Evolutionary conservation across 2,888 invertebrate genomes (phyloP), one percentile per base, ranked within the genome.

Genomic region (Aspidapion aeneum): DNA sequence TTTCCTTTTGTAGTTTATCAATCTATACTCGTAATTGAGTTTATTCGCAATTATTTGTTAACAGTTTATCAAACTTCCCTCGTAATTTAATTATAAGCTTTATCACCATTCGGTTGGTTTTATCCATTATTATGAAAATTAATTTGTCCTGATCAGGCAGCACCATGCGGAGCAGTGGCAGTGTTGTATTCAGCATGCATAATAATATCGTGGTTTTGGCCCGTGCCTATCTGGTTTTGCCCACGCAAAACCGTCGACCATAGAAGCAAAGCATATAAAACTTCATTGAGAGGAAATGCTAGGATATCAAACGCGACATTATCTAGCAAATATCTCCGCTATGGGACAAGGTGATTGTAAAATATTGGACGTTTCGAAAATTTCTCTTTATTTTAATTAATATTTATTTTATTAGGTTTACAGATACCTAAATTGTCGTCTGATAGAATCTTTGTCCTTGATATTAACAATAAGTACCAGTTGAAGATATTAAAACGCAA

Each of bases 221-320:
- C 35, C 35, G 35, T 35, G 35, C 35, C 35, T 35, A 21, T 55
- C 61, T 60, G 54, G 61, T 55, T 21, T 58, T 9, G 19, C 65
- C 63, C 61, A 65, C 63, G 63, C 65, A 48, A 61, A 65, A 60
- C 57, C 55, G 58, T 57, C 54, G 57, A 21, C 35, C 35, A 35
- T 35, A 35, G 35, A 35, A 35, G 35, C 35, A 35, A 7, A 12
- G 35, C 35, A 35, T 35, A 35, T 35, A 35, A 35, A 35, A 35
- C 35, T 35, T 35, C 35, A 35, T 3, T 35, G 35, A 35, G n/a
- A 35, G 35, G 35, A 35, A 35, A 35, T 35, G 35, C 35, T 35
- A 12, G 12, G 12, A 3, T 35, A 35, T 35, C 12, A 35, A 35
- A 12, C 35, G 35, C 35, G 35, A 35, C 35, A 7, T 35, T 35